Evolutionary conservation across 2,797 vertebrate species (phyloP), one percentile per base, ranked within the genome.

Genomic region (Pangasius macronema): DNA sequence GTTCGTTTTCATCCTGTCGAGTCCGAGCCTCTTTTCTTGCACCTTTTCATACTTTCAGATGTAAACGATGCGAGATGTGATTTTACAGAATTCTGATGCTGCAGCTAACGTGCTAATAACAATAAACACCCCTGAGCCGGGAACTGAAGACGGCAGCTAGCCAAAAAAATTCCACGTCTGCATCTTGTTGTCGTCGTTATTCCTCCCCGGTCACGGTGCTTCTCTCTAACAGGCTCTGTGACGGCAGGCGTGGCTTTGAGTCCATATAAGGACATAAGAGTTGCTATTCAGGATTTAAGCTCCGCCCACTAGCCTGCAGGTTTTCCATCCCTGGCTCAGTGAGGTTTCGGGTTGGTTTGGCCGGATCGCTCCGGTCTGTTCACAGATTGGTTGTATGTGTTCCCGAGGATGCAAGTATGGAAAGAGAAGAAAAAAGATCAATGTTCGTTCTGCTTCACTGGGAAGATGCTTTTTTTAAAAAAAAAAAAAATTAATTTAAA

Each of bases 401-500:
- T 11, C 18, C 30, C 2, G 16, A 20, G 85, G 30, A 77, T n/a
- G 85, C n/a, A 46, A 33, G 67, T 42, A 91, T 90, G 90, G 91
- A 90, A 92, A 91, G 91, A 90, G 92, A 91, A 92, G 92, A 91
- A 92, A 93, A 88, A 85, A 87, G 84, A 90, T 94, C 86, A 88
- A 93, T 95, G 93, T 95, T 95, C 94, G 94, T 95, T 95, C 94
- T 94, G 95, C 95, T 95, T 94, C 91, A 93, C 93, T 96, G 95
- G 95, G 94, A 93, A 94, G 95, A 94, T 94, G 92, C 10, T 33
- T 30, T n/a, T n/a, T n/a, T n/a, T n/a, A n/a, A n/a, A n/a, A n/a
- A n/a, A n/a, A n/a, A n/a, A n/a, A n/a, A n/a, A n/a, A n/a, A 96
- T 96, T 96, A 96, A 96, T 96, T 96, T 96, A 96, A 96, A 95